These are phyloP conservation scores for Enteromius thamalakanensis DNA, from an alignment of 2,797 vertebrate genomes.

Conservation along the genomic window DNA sequence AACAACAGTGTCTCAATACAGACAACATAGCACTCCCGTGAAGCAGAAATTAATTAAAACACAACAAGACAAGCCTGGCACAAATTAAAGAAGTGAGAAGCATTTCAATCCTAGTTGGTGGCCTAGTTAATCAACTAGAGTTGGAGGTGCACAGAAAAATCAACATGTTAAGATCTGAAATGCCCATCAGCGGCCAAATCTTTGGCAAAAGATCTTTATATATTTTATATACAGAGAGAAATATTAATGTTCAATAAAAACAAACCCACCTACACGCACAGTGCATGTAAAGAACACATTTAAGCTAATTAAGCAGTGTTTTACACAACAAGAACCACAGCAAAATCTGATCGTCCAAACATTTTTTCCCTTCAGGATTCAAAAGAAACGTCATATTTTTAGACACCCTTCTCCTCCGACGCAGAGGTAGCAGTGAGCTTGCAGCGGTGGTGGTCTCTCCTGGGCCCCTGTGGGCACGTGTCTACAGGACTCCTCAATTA, in stretches of 20 bases:
- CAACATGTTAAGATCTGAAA: background rate
- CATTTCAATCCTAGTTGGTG: background rate
- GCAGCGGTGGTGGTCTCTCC: constrained; percentile 71
- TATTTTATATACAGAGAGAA: background rate
- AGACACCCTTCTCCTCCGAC: constrained; percentile 29
- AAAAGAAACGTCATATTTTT: constrained; percentile 20
- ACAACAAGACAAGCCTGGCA: constrained; percentile 3
- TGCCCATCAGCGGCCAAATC: background rate
- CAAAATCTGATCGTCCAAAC: background rate
- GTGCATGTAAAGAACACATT: background rate
- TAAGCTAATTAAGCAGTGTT: background rate
- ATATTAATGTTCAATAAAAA: background rate
- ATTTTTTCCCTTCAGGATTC: background rate
- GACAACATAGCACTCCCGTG: background rate
- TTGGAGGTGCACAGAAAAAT: background rate
- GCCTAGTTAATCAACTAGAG: background rate
- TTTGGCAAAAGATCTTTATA: background rate
- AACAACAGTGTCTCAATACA: background rate
- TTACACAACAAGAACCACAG: background rate
- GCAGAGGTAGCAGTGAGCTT: constrained; percentile 8
- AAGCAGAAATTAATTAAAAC: constrained; percentile 7
- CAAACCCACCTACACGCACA: background rate
- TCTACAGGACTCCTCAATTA: constrained; percentile 93
- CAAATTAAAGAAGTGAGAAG: constrained; percentile 9
- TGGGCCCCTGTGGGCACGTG: constrained; percentile 83